Evolutionary conservation across 2,113 vertebrate species (phyloP), one percentile per base, ranked within the genome.

Genomic region (Polyodon spathula): DNA sequence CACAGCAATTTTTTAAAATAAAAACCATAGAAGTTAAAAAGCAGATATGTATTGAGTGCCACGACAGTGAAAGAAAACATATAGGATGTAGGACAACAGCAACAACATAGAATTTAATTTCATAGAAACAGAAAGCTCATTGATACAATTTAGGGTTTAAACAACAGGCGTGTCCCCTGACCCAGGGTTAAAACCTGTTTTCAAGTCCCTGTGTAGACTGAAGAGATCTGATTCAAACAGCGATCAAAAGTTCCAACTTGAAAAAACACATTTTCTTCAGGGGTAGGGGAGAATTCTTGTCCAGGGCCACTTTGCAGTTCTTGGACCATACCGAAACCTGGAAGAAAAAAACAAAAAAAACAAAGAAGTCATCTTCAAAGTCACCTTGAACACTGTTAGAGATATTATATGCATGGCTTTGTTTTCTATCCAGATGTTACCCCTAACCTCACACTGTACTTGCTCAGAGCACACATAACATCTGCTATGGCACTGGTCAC

Each of bases 151-250:
- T 67, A 27, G 42, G 10, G 46, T 10, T 12, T 8, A 54, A 46
- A 51, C 50, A 52, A 7, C 37, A 41, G 40, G 44, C 17, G 40
- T 62, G 16, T 60, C 58, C 56, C 60, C 59, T 37, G 52, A 8
- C 16, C 9, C 10, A 27, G 10, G 9, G 11, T 12, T 4, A 10
- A 11, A 16, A 12, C 5, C 17, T 39, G 6, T 37, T 40, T 70
- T 88, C 83, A 97, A 77, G 94, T 94, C 71, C 96, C 93, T 0
- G 93, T 91, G 70, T 98, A 97, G 77, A 98, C 89, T 44, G 93
- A 92, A 10, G 94, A 89, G 68, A 97, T 90, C 79, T 96, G 95
- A 76, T 84, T 90, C 78, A 98, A 85, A 79, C 90, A 91, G 72
- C 92, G 93, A 74, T 98, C 93, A 16, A 96, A 96, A 78, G 87